Evolutionary conservation across 2,797 vertebrate genomes (phyloP), one percentile per base, ranked within the genome.

Genomic region (Rallus crepitans): DNA sequence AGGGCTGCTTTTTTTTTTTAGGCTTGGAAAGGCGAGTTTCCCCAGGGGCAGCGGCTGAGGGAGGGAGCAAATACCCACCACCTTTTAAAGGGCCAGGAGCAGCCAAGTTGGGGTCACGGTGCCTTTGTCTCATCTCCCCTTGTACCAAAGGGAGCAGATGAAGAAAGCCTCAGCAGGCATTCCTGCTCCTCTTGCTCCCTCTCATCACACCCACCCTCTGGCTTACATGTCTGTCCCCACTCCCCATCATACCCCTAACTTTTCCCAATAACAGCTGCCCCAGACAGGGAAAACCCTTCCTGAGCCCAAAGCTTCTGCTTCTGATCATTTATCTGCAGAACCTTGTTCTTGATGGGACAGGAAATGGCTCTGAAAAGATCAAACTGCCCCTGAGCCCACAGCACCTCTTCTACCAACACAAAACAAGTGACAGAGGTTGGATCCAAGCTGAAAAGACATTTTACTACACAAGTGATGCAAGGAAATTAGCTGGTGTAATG

Each of bases 221-320:
- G 42, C 63, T 68, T 20, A 9, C 20, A 63, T 16, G 1, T 8
- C 52, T 48, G 40, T 21, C 61, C 82, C 87, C 45, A 0, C 83
- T 80, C 64, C 40, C 64, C 78, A 70, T 55, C 84, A 37, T 8
- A 66, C 79, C 90, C 42, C 12, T 73, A 82, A 93, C 89, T 84
- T 96, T 89, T 61, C 84, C 89, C 83, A 91, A 95, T 90, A 95
- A 89, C 92, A 87, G 63, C 76, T 2, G 12, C 33, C 33, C 76
- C 70, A 25, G 40, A 63, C 77, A n/a, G 87, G 61, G 86, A 90
- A 77, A 95, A 95, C 89, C 91, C 89, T 96, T 97, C 92, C 94
- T 50, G 84, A 95, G 84, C 96, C 95, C 91, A 96, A 97, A 97
- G 95, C 95, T 92, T 94, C 94, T 95, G 96, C 86, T 96, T 96